Evolutionary conservation across 2,888 invertebrate genomes (phyloP), one percentile per base, ranked within the genome.

Genomic region (Neuroscelio doddi): DNA sequence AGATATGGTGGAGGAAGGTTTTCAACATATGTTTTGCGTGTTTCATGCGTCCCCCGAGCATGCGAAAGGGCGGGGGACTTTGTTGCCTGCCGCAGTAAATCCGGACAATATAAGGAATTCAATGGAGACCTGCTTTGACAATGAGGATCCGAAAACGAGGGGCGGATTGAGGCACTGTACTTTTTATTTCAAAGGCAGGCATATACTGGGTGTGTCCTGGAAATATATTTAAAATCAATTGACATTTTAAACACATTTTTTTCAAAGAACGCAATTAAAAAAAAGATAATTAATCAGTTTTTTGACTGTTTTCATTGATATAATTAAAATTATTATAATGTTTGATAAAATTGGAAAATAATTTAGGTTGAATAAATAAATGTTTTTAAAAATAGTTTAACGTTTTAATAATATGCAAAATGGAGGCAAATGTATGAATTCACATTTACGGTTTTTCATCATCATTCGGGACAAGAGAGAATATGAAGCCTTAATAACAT

Each of bases 11-110:
- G 56, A 53, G 64, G 59, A 62, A 52, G 67, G 56, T 57, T 68
- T 68, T 64, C 64, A 61, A 61, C 67, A 64, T 68, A 64, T 64
- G 67, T 64, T 68, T 64, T 61, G 67, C 57, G 64, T 61, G 59
- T 53, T 34, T 34, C 34, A 14, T 34, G 51, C 56, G 51, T 41
- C 29, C 46, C 56, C 46, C 47, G 34, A 34, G 44, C 24, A 26
- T 26, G 36, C 26, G 30, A 46, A 63, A 57, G 45, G 64, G 64
- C 53, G 52, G 64, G 52, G 49, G 58, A 47, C 53, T 49, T 53
- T 56, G 56, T 55, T 62, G 49, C 41, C 24, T 24, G 41, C 24
- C 21, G 41, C 10, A 10, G 24, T 42, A 49, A 64, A 64, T 64
- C 63, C 47, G 38, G 57, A 57, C 57, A 57, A 57, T 52, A 44